A percentile compares a stretch with the other conserved stretches of the same genome.
Conservation (phyloP, 2,888 invertebrate genomes). For the Cotesia congregata region DNA sequence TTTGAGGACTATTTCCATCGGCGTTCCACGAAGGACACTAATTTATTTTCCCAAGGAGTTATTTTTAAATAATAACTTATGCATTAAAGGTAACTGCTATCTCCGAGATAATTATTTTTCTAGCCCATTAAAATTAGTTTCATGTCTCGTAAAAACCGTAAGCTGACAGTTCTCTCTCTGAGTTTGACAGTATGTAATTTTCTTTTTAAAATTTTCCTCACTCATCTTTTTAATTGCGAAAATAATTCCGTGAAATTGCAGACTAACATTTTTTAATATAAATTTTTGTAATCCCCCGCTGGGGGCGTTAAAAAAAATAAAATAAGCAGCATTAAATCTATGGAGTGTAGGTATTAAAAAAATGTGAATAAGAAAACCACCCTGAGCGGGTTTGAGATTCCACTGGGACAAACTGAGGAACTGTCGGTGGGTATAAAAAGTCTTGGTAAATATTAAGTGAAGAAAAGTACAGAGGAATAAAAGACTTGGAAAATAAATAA, state of each 20-base stretch:
- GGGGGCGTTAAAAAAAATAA: not conserved
- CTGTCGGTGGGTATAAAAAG: not conserved
- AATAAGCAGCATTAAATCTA: not conserved
- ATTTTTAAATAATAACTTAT: not conserved
- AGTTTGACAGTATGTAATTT: not conserved
- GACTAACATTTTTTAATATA: not conserved
- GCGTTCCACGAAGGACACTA: too few species aligned
- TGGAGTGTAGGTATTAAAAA: not conserved
- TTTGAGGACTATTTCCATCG: too few species aligned
- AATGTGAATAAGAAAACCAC: not conserved
- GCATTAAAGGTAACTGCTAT: not conserved
- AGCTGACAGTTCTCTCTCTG: not conserved
- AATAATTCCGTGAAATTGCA: not conserved
- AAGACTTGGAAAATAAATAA: not conserved
- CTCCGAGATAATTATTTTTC: not conserved
- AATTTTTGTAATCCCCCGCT: not conserved
- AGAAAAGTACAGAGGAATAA: not conserved
- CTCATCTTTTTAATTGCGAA: not conserved
- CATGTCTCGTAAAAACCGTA: too few species aligned
- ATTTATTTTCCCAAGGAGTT: not conserved
- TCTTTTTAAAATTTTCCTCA: not conserved
- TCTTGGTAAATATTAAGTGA: not conserved
- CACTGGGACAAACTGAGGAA: not conserved
- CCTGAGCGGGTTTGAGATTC: not conserved
- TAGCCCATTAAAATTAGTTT: too few species aligned